Conservation (phyloP, 1,140 invertebrate species). For the Ooceraea biroi region DNA sequence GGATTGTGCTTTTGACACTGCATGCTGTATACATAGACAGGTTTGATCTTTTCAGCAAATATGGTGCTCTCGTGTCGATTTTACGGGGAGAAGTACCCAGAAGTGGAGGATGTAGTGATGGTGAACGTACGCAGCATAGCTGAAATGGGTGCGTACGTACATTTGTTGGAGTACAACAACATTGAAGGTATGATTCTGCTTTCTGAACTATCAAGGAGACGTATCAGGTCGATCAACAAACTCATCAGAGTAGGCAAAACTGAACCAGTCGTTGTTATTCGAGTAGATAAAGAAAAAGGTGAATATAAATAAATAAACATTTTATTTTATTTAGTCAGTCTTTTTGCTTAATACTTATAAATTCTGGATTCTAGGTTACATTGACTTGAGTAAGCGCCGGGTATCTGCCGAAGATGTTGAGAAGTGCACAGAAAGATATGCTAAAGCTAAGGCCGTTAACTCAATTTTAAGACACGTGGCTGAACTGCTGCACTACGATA, state of each 20-base stretch:
- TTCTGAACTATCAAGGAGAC: conserved; percentile 98
- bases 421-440: conserved; percentile 99
- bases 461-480: conserved; percentile 99
- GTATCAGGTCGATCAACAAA: conserved; percentile 99
- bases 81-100: conserved; percentile 99
- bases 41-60: conserved; percentile 79
- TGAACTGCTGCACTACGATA: conserved; percentile 96
- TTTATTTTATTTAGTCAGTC: background rate
- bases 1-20: background rate
- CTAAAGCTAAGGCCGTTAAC: conserved; percentile 99
- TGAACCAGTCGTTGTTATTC: conserved; percentile 99
- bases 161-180: conserved; percentile 99
- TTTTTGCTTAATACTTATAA: background rate
- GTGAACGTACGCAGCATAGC: conserved; percentile 99
- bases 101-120: conserved; percentile 99
- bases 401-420: conserved; percentile 99
- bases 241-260: conserved; percentile 99
- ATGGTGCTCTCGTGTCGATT: conserved; percentile 99
- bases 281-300: conserved; percentile 99
- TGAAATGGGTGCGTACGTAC: conserved; percentile 99
- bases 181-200: conserved; percentile 99
- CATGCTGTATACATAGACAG: background rate
- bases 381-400: conserved; percentile 99
- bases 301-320: conserved; percentile 52
- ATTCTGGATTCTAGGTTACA: conserved; percentile 92